Percentiles rank a stretch among this genome's conserved stretches.
Evolutionary conservation across 2,797 vertebrate species (phyloP).

Genomic region (Notoglanidium macrostoma): DNA sequence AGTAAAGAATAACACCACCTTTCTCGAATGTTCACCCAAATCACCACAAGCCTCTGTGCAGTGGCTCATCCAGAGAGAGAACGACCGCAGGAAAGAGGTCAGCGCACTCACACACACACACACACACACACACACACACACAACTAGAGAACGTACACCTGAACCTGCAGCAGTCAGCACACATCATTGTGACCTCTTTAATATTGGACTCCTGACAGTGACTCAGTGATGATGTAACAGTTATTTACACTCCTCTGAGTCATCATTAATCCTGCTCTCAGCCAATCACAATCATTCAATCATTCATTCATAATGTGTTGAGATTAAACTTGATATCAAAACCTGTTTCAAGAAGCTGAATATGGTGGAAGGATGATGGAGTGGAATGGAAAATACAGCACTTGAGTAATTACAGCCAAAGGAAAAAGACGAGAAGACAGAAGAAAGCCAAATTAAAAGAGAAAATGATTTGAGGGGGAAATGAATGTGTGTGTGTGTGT

Average conservation of each 20-base stretch:
- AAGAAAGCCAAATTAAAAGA: not conserved
- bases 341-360: not conserved
- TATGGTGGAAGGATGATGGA: not conserved
- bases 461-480: not conserved
- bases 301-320: not conserved
- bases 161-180: not conserved
- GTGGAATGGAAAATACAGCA: not conserved
- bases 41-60: constrained; percentile 92
- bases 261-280: not conserved
- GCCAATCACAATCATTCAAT: not conserved
- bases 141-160: too few relatives aligned
- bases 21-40: constrained; percentile 93
- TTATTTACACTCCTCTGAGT: not conserved
- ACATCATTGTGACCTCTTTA: not conserved
- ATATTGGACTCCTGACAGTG: not conserved
- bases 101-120: constrained; percentile 49
- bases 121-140: not conserved
- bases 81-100: constrained; percentile 97
- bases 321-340: not conserved
- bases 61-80: constrained; percentile 94
- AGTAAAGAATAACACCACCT: constrained; percentile 96
- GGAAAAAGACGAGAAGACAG: not conserved
- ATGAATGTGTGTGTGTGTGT: constrained; percentile 12
- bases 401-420: not conserved
- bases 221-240: not conserved